Conservation (phyloP, 2,113 vertebrate species). For the Dolichallabes microphthalmus region DNA sequence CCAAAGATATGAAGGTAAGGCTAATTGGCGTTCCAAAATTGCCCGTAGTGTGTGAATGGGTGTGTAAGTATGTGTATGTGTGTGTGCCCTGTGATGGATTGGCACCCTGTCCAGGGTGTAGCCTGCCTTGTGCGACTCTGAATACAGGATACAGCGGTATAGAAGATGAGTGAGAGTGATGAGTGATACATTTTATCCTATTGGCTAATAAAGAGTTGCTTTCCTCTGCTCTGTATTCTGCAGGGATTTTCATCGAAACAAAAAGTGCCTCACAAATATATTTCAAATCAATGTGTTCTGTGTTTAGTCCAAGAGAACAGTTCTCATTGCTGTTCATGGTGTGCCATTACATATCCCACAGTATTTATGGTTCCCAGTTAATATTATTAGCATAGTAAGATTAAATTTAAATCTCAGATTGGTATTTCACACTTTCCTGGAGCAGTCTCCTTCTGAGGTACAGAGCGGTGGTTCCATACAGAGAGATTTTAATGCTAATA, state of each 20-base stretch:
- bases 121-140: no score
- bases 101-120: no score
- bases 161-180: no score
- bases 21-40: no score
- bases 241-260: constrained; percentile 39
- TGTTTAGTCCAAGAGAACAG: constrained; percentile 43
- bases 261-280: constrained; percentile 21
- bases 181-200: constrained; percentile 48
- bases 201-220: constrained; percentile 49
- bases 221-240: constrained; percentile 36
- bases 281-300: constrained; percentile 46
- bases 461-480: constrained; percentile 54
- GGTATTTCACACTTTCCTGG: not conserved
- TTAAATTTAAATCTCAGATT: not conserved
- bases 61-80: no score
- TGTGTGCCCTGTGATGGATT: no score
- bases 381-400: constrained; percentile 24
- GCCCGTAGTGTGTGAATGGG: no score
- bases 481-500: constrained; percentile 67
- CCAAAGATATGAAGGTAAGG: no score
- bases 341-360: constrained; percentile 15
- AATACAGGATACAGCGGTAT: no score
- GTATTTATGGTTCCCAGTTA: constrained; percentile 38
- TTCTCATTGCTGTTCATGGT: constrained; percentile 31
- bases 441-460: constrained; percentile 28